Evolutionary conservation across 2,888 invertebrate species (phyloP).

Genomic region (Deilephila porcellus): DNA sequence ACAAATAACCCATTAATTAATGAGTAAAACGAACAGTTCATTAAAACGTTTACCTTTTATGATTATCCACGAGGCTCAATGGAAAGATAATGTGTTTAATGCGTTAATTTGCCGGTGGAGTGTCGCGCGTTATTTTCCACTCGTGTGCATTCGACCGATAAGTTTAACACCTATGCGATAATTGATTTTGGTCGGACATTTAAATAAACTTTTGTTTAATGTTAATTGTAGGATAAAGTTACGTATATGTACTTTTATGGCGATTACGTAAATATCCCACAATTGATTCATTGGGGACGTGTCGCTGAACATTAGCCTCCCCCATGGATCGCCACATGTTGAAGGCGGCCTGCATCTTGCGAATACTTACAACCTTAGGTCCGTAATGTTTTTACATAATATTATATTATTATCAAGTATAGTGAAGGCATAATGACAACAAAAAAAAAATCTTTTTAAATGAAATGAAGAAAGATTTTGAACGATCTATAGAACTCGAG

Average conservation of each 20-base stretch:
- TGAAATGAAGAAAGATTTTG: neutral
- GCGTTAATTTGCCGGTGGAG: neutral
- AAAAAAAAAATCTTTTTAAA: too few relatives aligned
- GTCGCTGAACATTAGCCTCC: too few relatives aligned
- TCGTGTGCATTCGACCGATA: conserved; percentile 19
- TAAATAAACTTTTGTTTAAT: conserved; percentile 11
- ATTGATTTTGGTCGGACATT: conserved; percentile 1
- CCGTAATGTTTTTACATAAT: too few relatives aligned
- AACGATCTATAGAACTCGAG: neutral
- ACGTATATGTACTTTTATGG: too few relatives aligned
- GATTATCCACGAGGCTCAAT: conserved; percentile 18
- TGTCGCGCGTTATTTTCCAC: conserved; percentile 8
- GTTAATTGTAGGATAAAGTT: too few relatives aligned
- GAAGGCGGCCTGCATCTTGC: too few relatives aligned
- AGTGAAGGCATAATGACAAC: too few relatives aligned
- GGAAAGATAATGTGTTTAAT: neutral
- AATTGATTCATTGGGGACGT: too few relatives aligned
- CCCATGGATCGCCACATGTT: too few relatives aligned
- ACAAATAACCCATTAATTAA: neutral
- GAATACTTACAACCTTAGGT: too few relatives aligned
- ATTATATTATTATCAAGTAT: too few relatives aligned
- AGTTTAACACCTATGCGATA: conserved; percentile 20
- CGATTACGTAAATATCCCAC: too few relatives aligned
- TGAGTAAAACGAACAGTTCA: neutral
- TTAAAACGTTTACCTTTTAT: conserved; percentile 17